A percentile compares a stretch with the other conserved stretches of the same genome.
Conservation (phyloP, 2,797 vertebrate genomes). For the Sebastes flavidus region DNA sequence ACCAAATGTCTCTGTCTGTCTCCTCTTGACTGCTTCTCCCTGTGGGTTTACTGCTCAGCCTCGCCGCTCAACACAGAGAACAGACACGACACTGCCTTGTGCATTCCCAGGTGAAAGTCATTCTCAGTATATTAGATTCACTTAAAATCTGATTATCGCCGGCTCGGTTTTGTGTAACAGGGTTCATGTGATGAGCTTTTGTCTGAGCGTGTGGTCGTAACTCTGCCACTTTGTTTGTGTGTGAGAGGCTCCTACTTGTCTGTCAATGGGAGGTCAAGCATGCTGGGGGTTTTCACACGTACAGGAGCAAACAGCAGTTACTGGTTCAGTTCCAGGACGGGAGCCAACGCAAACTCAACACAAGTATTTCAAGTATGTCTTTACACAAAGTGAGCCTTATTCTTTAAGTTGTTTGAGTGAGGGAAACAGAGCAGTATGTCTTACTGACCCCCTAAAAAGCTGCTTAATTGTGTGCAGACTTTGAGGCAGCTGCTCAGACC, state of each 20-base stretch:
- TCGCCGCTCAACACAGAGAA: conserved; percentile 2
- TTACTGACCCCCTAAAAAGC: conserved; percentile 9
- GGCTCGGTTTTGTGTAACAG: conserved; percentile 22
- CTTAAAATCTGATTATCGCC: conserved; percentile 42
- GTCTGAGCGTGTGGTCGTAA: conserved; percentile 25
- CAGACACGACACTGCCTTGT: conserved; percentile 4
- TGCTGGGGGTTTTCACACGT: conserved; percentile 52
- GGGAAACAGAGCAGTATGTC: conserved; percentile 26
- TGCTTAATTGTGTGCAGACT: conserved; percentile 4
- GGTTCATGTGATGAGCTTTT: conserved; percentile 63
- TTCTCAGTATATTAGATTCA: conserved; percentile 53
- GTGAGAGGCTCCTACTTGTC: conserved; percentile 59
- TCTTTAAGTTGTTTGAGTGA: conserved; percentile 30
- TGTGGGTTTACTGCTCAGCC: conserved; percentile 15
- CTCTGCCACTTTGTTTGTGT: conserved; percentile 53
- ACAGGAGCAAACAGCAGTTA: conserved; percentile 48
- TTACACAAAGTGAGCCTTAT: conserved; percentile 26
- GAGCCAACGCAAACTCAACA: conserved; percentile 38
- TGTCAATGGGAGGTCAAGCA: conserved; percentile 62
- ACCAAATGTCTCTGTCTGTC: conserved; percentile 58
- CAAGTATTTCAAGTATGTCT: conserved; percentile 58
- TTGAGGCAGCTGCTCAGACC: conserved; percentile 25
- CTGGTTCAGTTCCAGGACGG: conserved; percentile 50
- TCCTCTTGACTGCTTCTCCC: conserved; percentile 16
- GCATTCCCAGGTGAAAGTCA: conserved; percentile 37